Base-by-base conservation (phyloP, 2,113 vertebrate species). In the Pungitius pungitius region DNA sequence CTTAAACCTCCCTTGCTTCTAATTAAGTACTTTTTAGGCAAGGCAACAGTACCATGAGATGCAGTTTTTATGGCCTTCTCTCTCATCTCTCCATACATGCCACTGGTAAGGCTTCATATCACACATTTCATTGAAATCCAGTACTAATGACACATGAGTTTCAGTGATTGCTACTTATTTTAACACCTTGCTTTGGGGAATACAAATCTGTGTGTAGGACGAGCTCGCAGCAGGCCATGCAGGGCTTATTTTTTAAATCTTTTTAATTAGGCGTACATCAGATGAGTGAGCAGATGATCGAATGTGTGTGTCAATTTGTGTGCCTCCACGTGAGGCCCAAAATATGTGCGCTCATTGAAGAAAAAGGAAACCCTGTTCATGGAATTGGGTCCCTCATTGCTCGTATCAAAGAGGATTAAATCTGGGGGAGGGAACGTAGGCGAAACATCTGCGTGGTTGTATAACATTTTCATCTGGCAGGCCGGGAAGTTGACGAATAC, bases 371-470 rank as follows among this genome's bases (percentile, higher is more conserved):
- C 51, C 57, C 59, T 70, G 74, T 78, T 57, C 63, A 49, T 26
- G 24, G 59, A 39, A 68, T 8, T 66, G 62, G 33, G 40, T 26
- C 15, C 26, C 10, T 54, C 54, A 66, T 75, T 72, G 27, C 22
- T 78, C 24, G 17, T 26, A 65, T 86, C 56, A 81, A 80, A 83
- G 55, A 83, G 75, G 84, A 84, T 87, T 83, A 77, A 49, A 74
- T 72, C n/a, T 75, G 64, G 22, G 56, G 68, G 54, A 0, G 17
- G 71, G 57, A 71, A 72, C 33, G 42, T 55, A 55, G 71, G n/a
- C 55, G 56, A 49, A 57, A 40, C 26, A 55, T 56, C 70, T 24
- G 27, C 60, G 59, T 60, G 18, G 58, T 42, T 69, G 35, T 45
- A 6, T 33, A 62, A 52, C 24, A 24, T 49, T 66, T 72, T 61